Evolutionary conservation across 2,113 vertebrate species (phyloP).

Genomic region (Lampris megalopsis): DNA sequence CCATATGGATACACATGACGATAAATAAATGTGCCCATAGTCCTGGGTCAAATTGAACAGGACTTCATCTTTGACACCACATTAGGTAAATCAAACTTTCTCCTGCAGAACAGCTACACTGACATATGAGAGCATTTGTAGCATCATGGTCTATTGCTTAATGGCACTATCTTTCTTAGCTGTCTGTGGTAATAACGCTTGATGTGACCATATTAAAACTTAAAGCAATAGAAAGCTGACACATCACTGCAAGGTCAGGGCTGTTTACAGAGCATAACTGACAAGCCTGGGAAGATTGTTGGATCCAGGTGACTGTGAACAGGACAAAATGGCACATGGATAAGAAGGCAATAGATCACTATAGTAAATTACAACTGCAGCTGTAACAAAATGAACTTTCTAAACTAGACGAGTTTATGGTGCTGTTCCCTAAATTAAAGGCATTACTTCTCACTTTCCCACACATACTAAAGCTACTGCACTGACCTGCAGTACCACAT

Average conservation of each 20-base stretch:
- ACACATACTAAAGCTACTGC: background rate
- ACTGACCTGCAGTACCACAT: background rate
- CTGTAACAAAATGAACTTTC: background rate
- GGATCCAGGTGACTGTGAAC: background rate
- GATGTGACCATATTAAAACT: background rate
- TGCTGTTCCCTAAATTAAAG: background rate
- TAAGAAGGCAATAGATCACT: background rate
- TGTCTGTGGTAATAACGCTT: background rate
- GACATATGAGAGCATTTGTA: constrained; percentile 14
- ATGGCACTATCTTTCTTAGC: constrained; percentile 28
- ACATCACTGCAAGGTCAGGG: background rate
- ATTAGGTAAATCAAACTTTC: constrained; percentile 26
- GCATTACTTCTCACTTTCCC: background rate
- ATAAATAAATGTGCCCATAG: background rate
- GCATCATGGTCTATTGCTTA: background rate
- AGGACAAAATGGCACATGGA: constrained; percentile 3
- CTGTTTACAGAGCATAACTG: background rate
- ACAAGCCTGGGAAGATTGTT: constrained; percentile 38
- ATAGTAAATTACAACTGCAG: no score
- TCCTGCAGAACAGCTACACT: constrained; percentile 4
- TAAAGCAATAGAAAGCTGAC: constrained; percentile 18
- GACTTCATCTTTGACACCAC: constrained; percentile 11
- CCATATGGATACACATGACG: constrained; percentile 3
- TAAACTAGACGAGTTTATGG: background rate
- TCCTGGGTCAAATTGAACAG: background rate